Conservation (phyloP, 2,797 vertebrate species). For the Pyrocephalus nanus region DNA sequence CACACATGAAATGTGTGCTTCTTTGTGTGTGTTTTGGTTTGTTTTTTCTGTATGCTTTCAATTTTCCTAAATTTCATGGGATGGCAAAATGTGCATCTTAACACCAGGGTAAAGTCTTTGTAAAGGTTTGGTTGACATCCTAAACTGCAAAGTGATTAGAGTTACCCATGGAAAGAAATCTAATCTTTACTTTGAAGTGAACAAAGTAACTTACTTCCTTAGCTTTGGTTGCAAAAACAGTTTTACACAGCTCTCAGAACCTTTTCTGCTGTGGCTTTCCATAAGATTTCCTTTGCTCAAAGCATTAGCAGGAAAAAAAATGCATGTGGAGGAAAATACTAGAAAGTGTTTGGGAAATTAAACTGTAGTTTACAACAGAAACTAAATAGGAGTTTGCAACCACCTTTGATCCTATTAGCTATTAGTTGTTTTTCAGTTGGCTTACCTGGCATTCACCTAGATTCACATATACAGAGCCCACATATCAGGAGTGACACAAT, state of each 20-base stretch:
- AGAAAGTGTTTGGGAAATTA: background rate
- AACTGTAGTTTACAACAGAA: background rate
- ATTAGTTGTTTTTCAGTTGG: background rate
- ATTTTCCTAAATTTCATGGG: background rate
- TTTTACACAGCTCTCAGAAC: background rate
- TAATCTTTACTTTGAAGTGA: background rate
- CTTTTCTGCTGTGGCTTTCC: background rate
- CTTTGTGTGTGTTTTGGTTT: background rate
- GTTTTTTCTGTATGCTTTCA: background rate
- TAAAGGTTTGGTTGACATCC: background rate
- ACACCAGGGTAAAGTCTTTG: background rate
- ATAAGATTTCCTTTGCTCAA: background rate
- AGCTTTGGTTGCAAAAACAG: background rate
- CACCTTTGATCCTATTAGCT: background rate
- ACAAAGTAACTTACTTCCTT: background rate
- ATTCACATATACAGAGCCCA: background rate
- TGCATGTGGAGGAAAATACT: accelerated
- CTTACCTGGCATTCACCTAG: background rate
- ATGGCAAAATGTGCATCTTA: background rate
- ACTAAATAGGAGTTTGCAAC: background rate
- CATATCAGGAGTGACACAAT: background rate
- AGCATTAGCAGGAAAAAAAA: background rate
- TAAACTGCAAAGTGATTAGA: background rate
- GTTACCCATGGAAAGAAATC: background rate
- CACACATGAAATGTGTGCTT: background rate